Evolutionary conservation across 2,113 vertebrate genomes (phyloP).

Genomic region (Equus przewalskii): DNA sequence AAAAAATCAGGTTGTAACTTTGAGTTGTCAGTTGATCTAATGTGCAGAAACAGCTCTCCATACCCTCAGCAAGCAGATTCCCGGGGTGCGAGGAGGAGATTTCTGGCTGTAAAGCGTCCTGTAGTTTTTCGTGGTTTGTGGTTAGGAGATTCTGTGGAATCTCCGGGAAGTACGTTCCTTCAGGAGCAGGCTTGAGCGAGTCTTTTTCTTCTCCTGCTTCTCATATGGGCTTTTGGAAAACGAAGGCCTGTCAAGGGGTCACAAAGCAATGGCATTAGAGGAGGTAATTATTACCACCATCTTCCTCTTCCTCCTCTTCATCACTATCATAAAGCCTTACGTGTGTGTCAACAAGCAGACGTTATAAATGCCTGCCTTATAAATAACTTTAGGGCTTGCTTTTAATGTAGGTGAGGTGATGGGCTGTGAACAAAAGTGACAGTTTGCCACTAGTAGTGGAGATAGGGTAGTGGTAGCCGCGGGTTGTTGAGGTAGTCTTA

Average conservation of each 20-base stretch:
- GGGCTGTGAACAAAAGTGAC: not conserved
- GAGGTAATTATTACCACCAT: not conserved
- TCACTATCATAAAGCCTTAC: not conserved
- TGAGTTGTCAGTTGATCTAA: not conserved
- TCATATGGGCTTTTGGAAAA: not conserved
- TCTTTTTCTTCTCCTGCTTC: conserved; percentile 24
- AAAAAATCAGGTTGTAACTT: conserved; percentile 1
- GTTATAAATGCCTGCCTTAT: not conserved
- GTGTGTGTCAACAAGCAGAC: not conserved
- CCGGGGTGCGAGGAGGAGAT: not conserved
- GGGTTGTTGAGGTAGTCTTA: not conserved
- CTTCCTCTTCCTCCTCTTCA: not conserved
- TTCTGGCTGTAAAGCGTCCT: not conserved
- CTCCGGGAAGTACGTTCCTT: not conserved
- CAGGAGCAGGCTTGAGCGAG: not conserved
- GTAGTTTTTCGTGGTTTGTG: not conserved
- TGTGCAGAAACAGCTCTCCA: not conserved
- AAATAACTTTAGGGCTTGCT: not conserved
- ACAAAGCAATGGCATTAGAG: not conserved
- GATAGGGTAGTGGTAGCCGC: not conserved
- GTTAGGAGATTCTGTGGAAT: not conserved
- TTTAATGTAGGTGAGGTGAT: not conserved
- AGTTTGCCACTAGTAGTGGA: not conserved
- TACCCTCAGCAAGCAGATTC: not conserved
- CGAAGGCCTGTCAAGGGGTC: not conserved